Evolutionary conservation across 53 echinoderm and acorn worm species (phyloP), one percentile per base, ranked within the genome.

Genomic region (Patiria pectinifera): DNA sequence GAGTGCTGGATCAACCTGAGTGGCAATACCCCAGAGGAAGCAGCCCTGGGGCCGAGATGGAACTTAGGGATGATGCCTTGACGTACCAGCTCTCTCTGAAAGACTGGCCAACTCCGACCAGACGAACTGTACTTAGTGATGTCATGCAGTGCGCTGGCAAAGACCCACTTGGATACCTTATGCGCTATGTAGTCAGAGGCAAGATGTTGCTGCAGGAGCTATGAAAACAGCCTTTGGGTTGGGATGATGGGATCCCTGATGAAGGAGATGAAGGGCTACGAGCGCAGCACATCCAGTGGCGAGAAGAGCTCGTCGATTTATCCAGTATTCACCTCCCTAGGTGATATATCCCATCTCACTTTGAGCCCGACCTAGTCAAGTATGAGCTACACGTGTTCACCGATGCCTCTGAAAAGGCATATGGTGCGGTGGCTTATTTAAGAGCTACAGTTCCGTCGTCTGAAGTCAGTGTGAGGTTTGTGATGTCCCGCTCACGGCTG

Each of bases 151-250:
- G 85, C 46, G 48, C 81, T 71, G 25, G 89, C 60, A 88, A 82
- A 83, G 82, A 93, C 82, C 89, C 83, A 11, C 69, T 93, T 18
- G 83, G 93, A 15, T 84, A 66, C 83, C 62, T 88, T 11, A 88
- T 80, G 48, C 87, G 76, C 11, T 93, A 61, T 45, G 78, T 80
- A 14, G 78, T 82, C 72, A 82, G 93, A 24, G 93, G 78, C 26
- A 93, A 89, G 83, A 61, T 90, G 62, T 18, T 93, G 25, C 89
- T 93, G 15, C 93, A 90, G 75, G 90, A 90, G 59, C 66, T 90
- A 62, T 93, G 85, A 90, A 84, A 84, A 35, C 45, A 69, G 7
- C 61, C 83, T 23, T 62, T 59, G 16, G 78, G 83, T 44, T 93
- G 93, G 93, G 90, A 90, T 26, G 84, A 87, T 76, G 53, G 23